Conservation (phyloP, 2,113 vertebrate genomes). For the Oreochromis aureus region DNA sequence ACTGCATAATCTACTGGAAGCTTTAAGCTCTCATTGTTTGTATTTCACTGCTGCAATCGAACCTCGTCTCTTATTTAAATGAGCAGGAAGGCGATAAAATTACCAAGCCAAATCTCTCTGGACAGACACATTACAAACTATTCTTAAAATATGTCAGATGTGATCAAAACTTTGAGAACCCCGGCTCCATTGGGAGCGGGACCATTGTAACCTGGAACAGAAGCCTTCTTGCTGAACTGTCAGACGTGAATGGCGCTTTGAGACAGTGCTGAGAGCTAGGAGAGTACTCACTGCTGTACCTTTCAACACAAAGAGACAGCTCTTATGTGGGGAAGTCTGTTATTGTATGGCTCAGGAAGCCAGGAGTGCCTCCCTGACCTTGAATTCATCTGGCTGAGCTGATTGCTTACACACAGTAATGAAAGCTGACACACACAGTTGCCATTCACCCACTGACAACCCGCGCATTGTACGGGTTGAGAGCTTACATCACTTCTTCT, state of each 20-base stretch:
- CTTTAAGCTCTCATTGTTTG: background rate
- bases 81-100: background rate
- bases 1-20: background rate
- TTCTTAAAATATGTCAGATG: background rate
- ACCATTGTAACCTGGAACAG: background rate
- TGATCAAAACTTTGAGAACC: background rate
- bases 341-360: background rate
- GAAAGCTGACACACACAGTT: conserved; percentile 5
- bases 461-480: background rate
- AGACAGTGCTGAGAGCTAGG: conserved; percentile 12
- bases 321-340: conserved; percentile 18
- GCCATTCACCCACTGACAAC: background rate
- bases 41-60: background rate
- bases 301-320: conserved; percentile 31
- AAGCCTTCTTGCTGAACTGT: background rate
- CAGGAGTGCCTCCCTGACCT: conserved; percentile 23
- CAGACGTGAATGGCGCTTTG: conserved; percentile 6
- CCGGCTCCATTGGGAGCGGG: background rate
- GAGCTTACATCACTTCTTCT: background rate
- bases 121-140: background rate
- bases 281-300: background rate
- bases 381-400: conserved; percentile 7
- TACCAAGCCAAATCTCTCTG: background rate
- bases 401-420: conserved; percentile 28
- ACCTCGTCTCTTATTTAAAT: background rate